Base-by-base conservation (phyloP, 2,113 vertebrate genomes). In the Strix uralensis region DNA sequence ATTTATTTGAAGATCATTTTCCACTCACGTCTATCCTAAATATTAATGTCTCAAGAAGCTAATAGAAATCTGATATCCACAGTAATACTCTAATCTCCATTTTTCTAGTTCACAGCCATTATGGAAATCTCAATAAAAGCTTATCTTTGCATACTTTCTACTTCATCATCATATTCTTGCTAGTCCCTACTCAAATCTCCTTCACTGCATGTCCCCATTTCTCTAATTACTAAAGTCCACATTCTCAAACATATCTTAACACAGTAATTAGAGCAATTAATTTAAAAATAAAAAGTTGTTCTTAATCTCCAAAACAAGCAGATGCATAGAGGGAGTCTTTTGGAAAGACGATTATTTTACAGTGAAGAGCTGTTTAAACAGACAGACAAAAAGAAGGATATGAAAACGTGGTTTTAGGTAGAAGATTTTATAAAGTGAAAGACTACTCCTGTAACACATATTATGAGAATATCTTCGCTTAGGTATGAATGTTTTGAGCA, bases 1-100 rank as follows among this genome's bases (percentile, higher is more conserved):
- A 96, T 93, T 95, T 88, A 91, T 96, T 94, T 94, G 86, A 97
- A 89, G 86, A 95, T 79, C 77, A 86, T 94, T 86, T 96, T 92
- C 77, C 34, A 90, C 72, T 95, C 88, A 79, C 3, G 8, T 96
- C 91, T 89, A 85, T 95, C 91, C 65, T 79, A 93, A 95, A 92
- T 91, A 97, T 79, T 93, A 93, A 94, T 90, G 77, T 65, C 83
- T 94, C 57, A 87, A 96, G 95, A 91, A 93, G 89, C 65, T 95
- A 95, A 92, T 87, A 94, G 91, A 93, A 94, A 95, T 91, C 77
- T 92, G 92, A 96, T 93, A 93, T 42, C 77, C 77, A 84, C 30
- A 72, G 94, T 89, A 96, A 94, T 94, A 84, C 44, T 86, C 75
- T 90, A 44, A 95, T 92, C 86, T 95, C n/a, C 77, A 81, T 89